These are phyloP conservation scores for Monomorium pharaonis DNA, from an alignment of 1,140 invertebrate genomes.

Conservation along the genomic window DNA sequence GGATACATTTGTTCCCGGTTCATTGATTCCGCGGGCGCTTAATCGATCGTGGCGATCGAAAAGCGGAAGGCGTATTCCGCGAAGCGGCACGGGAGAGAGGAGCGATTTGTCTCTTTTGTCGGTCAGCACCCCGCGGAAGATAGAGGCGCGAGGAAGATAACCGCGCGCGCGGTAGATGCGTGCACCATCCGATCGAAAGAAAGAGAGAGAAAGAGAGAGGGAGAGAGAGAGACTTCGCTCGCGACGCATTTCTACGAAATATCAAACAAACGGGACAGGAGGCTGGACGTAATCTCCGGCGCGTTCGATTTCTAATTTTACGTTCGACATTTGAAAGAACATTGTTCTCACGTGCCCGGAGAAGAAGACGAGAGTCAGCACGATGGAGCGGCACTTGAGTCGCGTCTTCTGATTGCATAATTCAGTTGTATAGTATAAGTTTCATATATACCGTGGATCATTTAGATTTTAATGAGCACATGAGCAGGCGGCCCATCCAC, in stretches of 20 bases:
- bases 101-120: conserved; percentile 54
- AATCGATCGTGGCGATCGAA: conserved; percentile 52
- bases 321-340: too few species aligned
- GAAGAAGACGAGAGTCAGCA: neutral
- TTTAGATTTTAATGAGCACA: conserved; percentile 47
- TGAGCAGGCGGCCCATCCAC: neutral
- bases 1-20: conserved; percentile 38
- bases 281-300: too few species aligned
- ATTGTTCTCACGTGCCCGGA: neutral
- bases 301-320: conserved; percentile 15
- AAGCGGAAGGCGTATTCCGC: conserved; percentile 39
- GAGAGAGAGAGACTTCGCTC: neutral
- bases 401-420: neutral
- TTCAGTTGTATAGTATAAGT: neutral
- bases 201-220: too few species aligned
- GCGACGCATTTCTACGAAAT: conserved; percentile 24
- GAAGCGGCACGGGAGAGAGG: conserved; percentile 18
- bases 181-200: too few species aligned
- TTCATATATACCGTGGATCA: neutral
- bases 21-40: conserved; percentile 45
- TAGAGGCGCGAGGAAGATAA: neutral
- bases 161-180: neutral
- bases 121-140: conserved; percentile 50
- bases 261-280: neutral
- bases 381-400: conserved; percentile 17